Evolutionary conservation across 1,140 invertebrate species (phyloP).

Genomic region (Drosophila rhopaloa): DNA sequence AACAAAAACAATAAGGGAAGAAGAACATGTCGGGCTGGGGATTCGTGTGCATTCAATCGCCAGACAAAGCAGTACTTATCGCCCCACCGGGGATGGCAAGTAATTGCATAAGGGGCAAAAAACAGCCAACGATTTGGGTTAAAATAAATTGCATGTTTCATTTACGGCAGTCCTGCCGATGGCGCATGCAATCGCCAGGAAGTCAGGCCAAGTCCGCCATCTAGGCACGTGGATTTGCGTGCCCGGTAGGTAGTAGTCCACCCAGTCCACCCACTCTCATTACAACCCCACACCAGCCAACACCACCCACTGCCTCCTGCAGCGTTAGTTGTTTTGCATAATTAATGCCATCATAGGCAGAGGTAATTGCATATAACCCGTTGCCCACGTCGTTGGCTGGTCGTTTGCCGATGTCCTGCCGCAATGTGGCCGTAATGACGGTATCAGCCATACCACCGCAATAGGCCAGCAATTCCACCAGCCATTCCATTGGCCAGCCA

Average conservation of each 20-base stretch:
- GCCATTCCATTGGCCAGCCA: too few species aligned
- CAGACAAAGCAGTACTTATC: conserved; percentile 23
- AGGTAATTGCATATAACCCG: conserved; percentile 66
- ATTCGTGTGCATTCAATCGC: conserved; percentile 26
- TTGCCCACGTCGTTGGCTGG: conserved; percentile 25
- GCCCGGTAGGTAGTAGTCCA: not conserved
- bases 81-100: conserved; percentile 25
- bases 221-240: conserved; percentile 10
- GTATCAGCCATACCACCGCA: conserved; percentile 44
- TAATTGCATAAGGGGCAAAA: conserved; percentile 56
- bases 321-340: conserved; percentile 66
- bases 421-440: conserved; percentile 73
- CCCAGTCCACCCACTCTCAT: too few species aligned
- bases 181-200: conserved; percentile 58
- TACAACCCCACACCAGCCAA: too few species aligned
- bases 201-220: conserved; percentile 16
- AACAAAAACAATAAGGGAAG: not conserved
- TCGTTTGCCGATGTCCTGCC: conserved; percentile 33
- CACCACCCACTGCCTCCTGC: conserved; percentile 4
- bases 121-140: conserved; percentile 61
- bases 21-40: not conserved
- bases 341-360: conserved; percentile 75
- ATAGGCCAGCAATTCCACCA: conserved; percentile 3
- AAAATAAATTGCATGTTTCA: conserved; percentile 77
- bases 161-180: conserved; percentile 22